A percentile compares a stretch with the other conserved stretches of the same genome.
These are phyloP conservation scores for Platycheirus rosarum DNA, from an alignment of 2,888 invertebrate genomes.

Conservation along the genomic window DNA sequence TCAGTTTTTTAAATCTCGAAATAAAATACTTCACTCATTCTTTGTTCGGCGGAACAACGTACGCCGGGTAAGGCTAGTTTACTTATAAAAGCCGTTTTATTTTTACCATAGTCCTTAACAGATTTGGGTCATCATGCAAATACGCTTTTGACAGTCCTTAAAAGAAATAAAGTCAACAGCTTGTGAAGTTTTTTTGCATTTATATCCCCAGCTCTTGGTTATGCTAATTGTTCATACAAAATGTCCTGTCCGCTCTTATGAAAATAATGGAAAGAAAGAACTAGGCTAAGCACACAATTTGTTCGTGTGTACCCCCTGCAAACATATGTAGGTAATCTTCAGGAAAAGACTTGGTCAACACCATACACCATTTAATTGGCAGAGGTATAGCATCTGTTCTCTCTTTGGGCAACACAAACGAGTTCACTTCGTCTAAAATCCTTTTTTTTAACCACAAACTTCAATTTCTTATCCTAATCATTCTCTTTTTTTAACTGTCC, in stretches of 20 bases:
- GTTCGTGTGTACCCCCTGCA: constrained; percentile 21
- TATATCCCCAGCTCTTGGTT: background rate
- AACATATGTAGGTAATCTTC: constrained; percentile 54
- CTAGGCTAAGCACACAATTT: constrained; percentile 15
- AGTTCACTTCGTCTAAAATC: background rate
- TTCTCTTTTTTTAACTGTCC: background rate
- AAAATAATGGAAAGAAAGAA: constrained; percentile 28
- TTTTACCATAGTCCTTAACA: too few relatives aligned
- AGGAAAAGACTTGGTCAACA: constrained; percentile 64
- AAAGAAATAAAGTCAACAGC: constrained; percentile 1
- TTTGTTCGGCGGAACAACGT: too few relatives aligned
- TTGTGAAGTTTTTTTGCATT: background rate
- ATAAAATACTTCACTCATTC: too few relatives aligned
- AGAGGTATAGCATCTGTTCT: background rate
- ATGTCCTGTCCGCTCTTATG: constrained; percentile 22
- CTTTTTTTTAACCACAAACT: background rate
- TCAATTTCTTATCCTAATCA: background rate
- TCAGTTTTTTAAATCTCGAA: too few relatives aligned
- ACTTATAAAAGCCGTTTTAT: too few relatives aligned
- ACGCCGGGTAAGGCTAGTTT: too few relatives aligned
- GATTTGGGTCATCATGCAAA: constrained; percentile 29
- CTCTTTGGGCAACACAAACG: background rate
- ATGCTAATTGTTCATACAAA: constrained; percentile 21
- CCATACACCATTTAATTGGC: constrained; percentile 44
- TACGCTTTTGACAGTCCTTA: constrained; percentile 3